A percentile compares a stretch with the other conserved stretches of the same genome.
Conservation (phyloP, 2,888 invertebrate genomes). For the Mylabris sibirica region DNA sequence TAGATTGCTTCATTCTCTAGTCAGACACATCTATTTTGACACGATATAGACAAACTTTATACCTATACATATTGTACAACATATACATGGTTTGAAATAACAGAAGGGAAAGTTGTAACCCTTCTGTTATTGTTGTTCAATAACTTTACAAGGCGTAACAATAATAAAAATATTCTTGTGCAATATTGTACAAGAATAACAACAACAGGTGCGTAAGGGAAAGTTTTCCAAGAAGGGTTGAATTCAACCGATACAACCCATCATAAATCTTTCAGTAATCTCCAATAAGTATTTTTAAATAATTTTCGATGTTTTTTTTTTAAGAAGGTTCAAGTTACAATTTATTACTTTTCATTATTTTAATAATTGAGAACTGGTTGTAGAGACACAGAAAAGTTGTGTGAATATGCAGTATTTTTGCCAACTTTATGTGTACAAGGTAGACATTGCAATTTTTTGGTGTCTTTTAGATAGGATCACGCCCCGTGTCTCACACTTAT, state of each 20-base stretch:
- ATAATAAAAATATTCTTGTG: slow-evolving; percentile 28
- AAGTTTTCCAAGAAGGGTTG: slow-evolving; percentile 33
- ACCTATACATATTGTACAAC: background rate
- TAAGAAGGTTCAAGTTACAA: background rate
- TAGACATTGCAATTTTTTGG: slow-evolving; percentile 52
- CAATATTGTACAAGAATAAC: slow-evolving; percentile 19
- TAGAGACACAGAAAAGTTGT: background rate
- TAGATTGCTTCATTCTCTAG: slow-evolving; percentile 27
- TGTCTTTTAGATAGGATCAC: slow-evolving; percentile 48
- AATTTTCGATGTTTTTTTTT: background rate
- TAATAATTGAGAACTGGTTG: slow-evolving; percentile 8
- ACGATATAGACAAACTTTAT: too few species aligned
- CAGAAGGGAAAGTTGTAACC: slow-evolving; percentile 27
- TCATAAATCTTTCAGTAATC: background rate
- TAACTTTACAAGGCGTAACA: background rate
- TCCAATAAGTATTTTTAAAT: background rate
- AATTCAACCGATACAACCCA: background rate
- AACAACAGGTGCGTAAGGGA: slow-evolving; percentile 24
- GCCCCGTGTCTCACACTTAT: slow-evolving; percentile 46
- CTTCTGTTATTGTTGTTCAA: background rate
- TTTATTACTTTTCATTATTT: background rate
- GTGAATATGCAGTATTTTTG: slow-evolving; percentile 54
- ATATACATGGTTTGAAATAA: too few species aligned
- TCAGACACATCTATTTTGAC: background rate
- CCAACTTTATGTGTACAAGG: slow-evolving; percentile 52